These are phyloP conservation scores for Caerostris darwini DNA, from an alignment of 1,140 invertebrate genomes.

Conservation along the genomic window DNA sequence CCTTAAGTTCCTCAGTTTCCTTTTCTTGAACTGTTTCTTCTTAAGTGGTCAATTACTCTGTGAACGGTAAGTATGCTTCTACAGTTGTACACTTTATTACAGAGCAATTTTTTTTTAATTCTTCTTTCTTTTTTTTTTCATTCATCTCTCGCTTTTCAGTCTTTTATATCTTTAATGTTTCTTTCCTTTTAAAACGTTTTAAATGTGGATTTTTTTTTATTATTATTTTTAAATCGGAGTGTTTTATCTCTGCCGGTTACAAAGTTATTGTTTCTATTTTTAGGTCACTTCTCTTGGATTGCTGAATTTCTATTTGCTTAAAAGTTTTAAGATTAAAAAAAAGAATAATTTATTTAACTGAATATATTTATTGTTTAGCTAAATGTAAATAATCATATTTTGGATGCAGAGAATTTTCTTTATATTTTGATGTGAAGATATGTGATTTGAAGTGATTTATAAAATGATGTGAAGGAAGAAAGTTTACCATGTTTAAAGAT, in stretches of 20 bases:
- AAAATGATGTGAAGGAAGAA: too few species aligned
- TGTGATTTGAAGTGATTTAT: too few species aligned
- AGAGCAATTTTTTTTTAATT: neutral
- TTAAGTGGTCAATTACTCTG: constrained; percentile 73
- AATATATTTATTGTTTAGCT: too few species aligned
- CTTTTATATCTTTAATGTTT: constrained; percentile 70
- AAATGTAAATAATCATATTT: too few species aligned
- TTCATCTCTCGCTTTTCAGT: constrained; percentile 52
- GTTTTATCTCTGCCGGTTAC: constrained; percentile 42
- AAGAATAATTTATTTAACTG: too few species aligned
- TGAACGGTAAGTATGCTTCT: constrained; percentile 23
- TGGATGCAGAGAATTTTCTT: too few species aligned
- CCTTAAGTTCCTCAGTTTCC: constrained; percentile 52
- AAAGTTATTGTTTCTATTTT: constrained; percentile 55
- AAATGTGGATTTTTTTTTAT: neutral
- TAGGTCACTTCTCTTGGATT: neutral
- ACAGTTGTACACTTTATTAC: constrained; percentile 53
- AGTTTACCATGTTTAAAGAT: too few species aligned
- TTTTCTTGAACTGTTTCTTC: constrained; percentile 58
- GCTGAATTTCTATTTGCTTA: neutral
- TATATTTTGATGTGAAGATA: too few species aligned
- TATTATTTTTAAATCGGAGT: constrained; percentile 30
- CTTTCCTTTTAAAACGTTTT: constrained; percentile 66
- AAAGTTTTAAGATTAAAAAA: too few species aligned
- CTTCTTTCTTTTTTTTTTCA: constrained; percentile 1